phyloP scores from a whole-genome alignment of 2,113 vertebrate genomes.

The Daubentonia madagascariensis region DNA sequence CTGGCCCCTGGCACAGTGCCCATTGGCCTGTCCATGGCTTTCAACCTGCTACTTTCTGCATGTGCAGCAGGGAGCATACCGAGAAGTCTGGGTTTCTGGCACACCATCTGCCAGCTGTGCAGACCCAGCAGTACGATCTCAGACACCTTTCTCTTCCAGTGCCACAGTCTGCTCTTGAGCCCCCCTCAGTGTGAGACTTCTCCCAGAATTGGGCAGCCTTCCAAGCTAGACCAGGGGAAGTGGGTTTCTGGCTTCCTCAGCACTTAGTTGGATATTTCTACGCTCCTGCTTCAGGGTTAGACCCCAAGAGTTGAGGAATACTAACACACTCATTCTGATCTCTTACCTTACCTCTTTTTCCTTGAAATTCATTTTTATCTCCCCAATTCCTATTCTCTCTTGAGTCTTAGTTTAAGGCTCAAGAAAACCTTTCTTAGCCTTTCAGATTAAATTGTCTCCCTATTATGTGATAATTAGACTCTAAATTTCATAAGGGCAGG shows the following conservation, averaged over 20 bases:
- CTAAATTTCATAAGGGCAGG: not conserved
- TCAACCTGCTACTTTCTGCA: not conserved
- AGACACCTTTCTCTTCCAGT: not conserved
- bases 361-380: not conserved
- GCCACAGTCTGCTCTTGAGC: not conserved
- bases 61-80: not conserved
- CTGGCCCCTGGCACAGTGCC: not conserved
- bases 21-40: not conserved
- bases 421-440: not conserved
- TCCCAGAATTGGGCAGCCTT: not conserved
- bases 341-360: not conserved
- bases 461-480: not conserved
- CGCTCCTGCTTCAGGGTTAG: not conserved
- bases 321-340: not conserved
- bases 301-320: not conserved
- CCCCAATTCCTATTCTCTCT: not conserved
- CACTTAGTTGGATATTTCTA: not conserved
- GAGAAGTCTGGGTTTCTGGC: not conserved
- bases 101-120: not conserved
- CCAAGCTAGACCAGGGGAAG: not conserved
- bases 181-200: not conserved
- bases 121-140: not conserved
- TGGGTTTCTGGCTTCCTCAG: not conserved
- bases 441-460: not conserved
- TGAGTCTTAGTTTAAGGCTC: not conserved